A percentile compares a stretch with the other conserved stretches of the same genome.
These are phyloP conservation scores for Leptinotarsa haldemani DNA, from an alignment of 2,888 invertebrate genomes.

Conservation along the genomic window DNA sequence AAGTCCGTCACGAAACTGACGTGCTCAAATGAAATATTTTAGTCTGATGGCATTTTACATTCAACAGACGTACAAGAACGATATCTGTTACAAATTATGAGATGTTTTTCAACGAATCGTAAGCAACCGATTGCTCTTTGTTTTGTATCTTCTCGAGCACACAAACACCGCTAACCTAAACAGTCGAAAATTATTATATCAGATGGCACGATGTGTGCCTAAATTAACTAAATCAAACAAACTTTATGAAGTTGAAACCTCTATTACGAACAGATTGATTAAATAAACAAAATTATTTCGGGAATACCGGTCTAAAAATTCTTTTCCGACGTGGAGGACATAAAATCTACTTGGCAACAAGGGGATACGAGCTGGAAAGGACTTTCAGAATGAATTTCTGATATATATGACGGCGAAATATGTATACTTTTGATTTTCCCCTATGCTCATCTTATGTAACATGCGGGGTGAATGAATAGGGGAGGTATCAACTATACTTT, in stretches of 20 bases:
- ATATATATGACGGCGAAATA: slow-evolving; percentile 3
- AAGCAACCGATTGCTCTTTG: not conserved
- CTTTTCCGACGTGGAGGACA: slow-evolving; percentile 27
- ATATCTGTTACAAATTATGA: slow-evolving; percentile 13
- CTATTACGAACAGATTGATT: slow-evolving; percentile 23
- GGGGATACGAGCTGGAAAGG: slow-evolving; percentile 13
- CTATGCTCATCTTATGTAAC: not conserved
- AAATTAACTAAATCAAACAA: slow-evolving; percentile 17
- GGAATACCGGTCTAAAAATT: slow-evolving; percentile 37
- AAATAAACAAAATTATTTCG: slow-evolving; percentile 37
- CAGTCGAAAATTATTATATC: slow-evolving; percentile 12
- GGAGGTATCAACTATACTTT: not conserved
- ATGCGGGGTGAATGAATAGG: not conserved
- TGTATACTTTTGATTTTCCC: slow-evolving; percentile 3
- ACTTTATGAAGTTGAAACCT: slow-evolving; percentile 1
- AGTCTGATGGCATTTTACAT: not conserved
- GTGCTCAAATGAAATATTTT: not conserved
- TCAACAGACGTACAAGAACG: not conserved
- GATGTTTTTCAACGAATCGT: not conserved
- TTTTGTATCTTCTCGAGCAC: not conserved
- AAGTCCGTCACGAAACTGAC: not conserved
- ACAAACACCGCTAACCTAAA: slow-evolving; percentile 9
- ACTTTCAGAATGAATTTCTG: slow-evolving; percentile 11
- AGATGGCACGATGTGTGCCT: slow-evolving; percentile 4
- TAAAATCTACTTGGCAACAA: slow-evolving; percentile 27